A percentile compares a stretch with the other conserved stretches of the same genome.
These are phyloP conservation scores for Leucoraja ocellata DNA, from an alignment of 2,797 vertebrate genomes.

Conservation along the genomic window DNA sequence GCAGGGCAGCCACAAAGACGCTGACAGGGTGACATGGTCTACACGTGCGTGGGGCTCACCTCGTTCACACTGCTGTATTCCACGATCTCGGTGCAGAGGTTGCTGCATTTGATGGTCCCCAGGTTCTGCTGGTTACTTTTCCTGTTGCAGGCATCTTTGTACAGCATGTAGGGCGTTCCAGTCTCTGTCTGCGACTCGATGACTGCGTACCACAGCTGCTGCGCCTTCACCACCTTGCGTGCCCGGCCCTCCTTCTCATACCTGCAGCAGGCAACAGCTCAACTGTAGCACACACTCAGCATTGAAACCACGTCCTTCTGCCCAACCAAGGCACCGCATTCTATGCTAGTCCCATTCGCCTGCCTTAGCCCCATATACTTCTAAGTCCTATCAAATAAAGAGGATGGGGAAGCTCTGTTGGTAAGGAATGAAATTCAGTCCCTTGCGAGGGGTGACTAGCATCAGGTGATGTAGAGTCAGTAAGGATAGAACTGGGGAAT, in stretches of 20 bases:
- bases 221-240: conserved; percentile 83
- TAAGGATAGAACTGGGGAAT: too few species aligned
- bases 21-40: neutral
- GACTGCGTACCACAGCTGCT: conserved; percentile 91
- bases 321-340: too few species aligned
- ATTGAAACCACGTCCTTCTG: too few species aligned
- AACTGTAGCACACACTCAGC: accelerated
- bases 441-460: too few species aligned
- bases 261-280: conserved; percentile 47
- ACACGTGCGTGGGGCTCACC: conserved; percentile 52
- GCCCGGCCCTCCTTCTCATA: conserved; percentile 78
- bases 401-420: too few species aligned
- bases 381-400: too few species aligned
- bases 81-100: conserved; percentile 88
- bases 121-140: conserved; percentile 98
- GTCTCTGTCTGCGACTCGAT: conserved; percentile 97
- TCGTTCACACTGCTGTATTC: conserved; percentile 89
- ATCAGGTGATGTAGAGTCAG: too few species aligned
- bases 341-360: too few species aligned
- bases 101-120: conserved; percentile 94
- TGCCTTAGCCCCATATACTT: too few species aligned
- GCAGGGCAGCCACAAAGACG: neutral
- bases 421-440: too few species aligned
- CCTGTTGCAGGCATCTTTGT: conserved; percentile 93
- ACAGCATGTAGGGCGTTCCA: conserved; percentile 93